Base-by-base conservation (phyloP, 2,888 invertebrate species). In the Kryphioiulus occultus region DNA sequence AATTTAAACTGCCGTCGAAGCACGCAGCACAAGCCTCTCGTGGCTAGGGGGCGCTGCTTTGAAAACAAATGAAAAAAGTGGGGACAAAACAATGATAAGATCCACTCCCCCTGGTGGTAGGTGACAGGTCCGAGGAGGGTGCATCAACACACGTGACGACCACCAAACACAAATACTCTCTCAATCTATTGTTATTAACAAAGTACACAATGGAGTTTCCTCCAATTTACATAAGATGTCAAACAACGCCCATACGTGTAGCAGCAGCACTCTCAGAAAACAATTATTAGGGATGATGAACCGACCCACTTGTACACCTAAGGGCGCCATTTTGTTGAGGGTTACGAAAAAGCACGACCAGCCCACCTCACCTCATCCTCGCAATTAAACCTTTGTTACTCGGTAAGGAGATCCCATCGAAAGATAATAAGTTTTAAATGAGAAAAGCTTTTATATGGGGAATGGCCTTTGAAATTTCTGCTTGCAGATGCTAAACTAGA, bases 211-310 rank as follows among this genome's bases (percentile, higher is more conserved):
- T 68, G 22, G 68, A 26, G 68, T 68, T 68, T 9, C 26, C 68
- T 68, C 26, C 26, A 26, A 68, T 68, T 68, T 68, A 9, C 68
- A 68, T 68, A 68, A 68, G 26, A 68, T 68, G 68, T 68, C 68
- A 68, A 68, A 68, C 68, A 68, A 68, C 68, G 68, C 68, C 68
- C 68, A 68, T 68, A 68, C 68, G 68, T 68, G 68, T 68, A 68
- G 12, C 68, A n/a, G 68, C 26, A 68, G 26, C 12, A 12, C 26
- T 68, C 26, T 68, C 26, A 68, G 1, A 68, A 68, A 68, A 68
- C 10, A 68, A 68, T 68, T 68, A 68, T 68, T 68, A 68, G 68
- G 68, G 22, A 68, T 68, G 68, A 68, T 68, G 68, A 68, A 68
- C 68, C 68, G 26, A 5, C 68, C 68, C 68, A 68, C 68, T 68